A percentile compares a stretch with the other conserved stretches of the same genome.
phyloP scores from a whole-genome alignment of 1,140 invertebrate genomes.

The Musca domestica region DNA sequence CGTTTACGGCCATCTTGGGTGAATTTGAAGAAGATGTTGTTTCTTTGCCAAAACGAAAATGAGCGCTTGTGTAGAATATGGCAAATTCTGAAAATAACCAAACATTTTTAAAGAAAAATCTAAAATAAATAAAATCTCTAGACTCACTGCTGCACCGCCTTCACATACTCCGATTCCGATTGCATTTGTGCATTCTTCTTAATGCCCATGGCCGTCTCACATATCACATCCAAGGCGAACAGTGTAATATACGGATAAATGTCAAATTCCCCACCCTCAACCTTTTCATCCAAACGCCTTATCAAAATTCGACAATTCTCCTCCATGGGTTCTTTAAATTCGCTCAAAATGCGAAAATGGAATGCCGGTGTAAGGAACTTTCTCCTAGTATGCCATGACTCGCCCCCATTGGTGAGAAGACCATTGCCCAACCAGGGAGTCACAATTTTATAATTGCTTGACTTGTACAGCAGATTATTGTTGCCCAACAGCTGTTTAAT shows the following conservation, averaged over 20 bases:
- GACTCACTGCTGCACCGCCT: constrained; percentile 54
- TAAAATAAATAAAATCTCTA: not conserved
- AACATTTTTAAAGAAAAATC: not conserved
- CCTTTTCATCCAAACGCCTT: constrained; percentile 36
- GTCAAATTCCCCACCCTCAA: constrained; percentile 55
- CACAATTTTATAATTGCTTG: constrained; percentile 57
- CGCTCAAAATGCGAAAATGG: constrained; percentile 82
- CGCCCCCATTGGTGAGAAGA: constrained; percentile 64
- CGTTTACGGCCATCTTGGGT: constrained; percentile 36
- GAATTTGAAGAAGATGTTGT: constrained; percentile 58
- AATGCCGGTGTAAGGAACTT: constrained; percentile 86
- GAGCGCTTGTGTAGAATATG: constrained; percentile 56
- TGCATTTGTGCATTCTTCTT: constrained; percentile 63
- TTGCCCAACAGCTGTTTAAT: constrained; percentile 58
- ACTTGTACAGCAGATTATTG: constrained; percentile 61
- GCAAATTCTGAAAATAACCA: constrained; percentile 45
- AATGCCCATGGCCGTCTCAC: constrained; percentile 80
- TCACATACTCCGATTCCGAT: constrained; percentile 63
- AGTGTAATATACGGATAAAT: constrained; percentile 67
- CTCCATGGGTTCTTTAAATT: constrained; percentile 69
- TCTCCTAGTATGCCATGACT: constrained; percentile 76
- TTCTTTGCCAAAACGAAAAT: constrained; percentile 62
- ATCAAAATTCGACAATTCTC: constrained; percentile 55
- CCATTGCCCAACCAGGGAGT: constrained; percentile 68
- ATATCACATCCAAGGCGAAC: constrained; percentile 76